These are phyloP conservation scores for Chrysopilus asiliformis DNA, from an alignment of 2,888 invertebrate species.

Conservation along the genomic window DNA sequence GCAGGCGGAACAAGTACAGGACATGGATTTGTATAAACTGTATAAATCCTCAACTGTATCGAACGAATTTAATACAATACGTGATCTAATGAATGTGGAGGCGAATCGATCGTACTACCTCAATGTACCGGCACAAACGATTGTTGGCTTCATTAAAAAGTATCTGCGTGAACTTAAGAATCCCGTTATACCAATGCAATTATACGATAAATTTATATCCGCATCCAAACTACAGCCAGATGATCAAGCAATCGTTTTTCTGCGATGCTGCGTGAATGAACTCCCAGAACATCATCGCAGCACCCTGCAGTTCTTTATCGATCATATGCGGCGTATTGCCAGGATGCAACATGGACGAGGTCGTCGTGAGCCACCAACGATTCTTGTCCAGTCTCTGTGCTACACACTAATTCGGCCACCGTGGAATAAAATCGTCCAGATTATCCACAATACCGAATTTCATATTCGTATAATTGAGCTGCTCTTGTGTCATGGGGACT, in stretches of 20 bases:
- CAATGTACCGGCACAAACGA: slow-evolving; percentile 9
- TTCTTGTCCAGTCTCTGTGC: slow-evolving; percentile 56
- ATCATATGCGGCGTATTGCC: slow-evolving; percentile 57
- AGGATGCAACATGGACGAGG: slow-evolving; percentile 50
- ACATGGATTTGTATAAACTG: slow-evolving; percentile 50
- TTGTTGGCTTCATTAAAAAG: slow-evolving; percentile 47
- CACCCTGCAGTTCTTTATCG: slow-evolving; percentile 51
- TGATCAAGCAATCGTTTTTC: slow-evolving; percentile 19
- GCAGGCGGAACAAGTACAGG: slow-evolving; percentile 35
- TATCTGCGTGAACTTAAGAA: slow-evolving; percentile 60
- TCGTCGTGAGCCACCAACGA: slow-evolving; percentile 49
- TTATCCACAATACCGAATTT: slow-evolving; percentile 57
- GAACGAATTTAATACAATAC: slow-evolving; percentile 14
- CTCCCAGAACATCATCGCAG: slow-evolving; percentile 50
- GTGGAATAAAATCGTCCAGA: slow-evolving; percentile 66
- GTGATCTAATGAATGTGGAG: not conserved
- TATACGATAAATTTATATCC: slow-evolving; percentile 56
- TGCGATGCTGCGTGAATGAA: slow-evolving; percentile 43
- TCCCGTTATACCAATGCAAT: slow-evolving; percentile 59
- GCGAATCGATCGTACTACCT: not conserved
- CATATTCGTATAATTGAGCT: slow-evolving; percentile 60
- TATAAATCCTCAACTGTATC: slow-evolving; percentile 41
- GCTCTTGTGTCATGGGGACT: slow-evolving; percentile 50
- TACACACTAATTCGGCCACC: slow-evolving; percentile 60
- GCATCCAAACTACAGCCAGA: slow-evolving; percentile 31